phyloP scores from a whole-genome alignment of 1,140 invertebrate genomes.

The Nasonia vitripennis region DNA sequence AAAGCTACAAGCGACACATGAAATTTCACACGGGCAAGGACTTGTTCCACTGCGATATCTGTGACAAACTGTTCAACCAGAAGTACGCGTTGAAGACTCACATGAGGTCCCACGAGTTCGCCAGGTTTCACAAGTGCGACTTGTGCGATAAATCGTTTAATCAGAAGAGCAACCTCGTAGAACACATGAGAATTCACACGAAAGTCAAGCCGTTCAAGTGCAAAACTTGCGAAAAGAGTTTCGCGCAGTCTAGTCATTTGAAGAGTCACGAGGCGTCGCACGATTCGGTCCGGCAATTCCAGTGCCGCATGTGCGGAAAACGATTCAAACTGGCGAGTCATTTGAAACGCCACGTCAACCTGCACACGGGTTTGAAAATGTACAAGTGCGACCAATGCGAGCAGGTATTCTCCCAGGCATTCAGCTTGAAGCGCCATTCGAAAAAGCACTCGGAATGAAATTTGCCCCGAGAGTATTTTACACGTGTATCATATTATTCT shows the following conservation, averaged over 20 bases:
- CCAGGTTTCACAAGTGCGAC: slow-evolving; percentile 73
- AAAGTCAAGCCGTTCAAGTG: slow-evolving; percentile 76
- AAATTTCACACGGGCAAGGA: slow-evolving; percentile 67
- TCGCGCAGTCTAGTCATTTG: slow-evolving; percentile 70
- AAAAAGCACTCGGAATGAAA: slow-evolving; percentile 61
- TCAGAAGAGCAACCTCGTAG: slow-evolving; percentile 74
- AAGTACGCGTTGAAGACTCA: slow-evolving; percentile 71
- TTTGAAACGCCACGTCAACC: slow-evolving; percentile 68
- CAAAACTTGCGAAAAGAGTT: slow-evolving; percentile 71
- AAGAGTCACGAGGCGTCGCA: slow-evolving; percentile 72
- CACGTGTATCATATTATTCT: too few relatives aligned
- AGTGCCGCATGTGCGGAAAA: slow-evolving; percentile 72
- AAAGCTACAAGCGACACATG: slow-evolving; percentile 68
- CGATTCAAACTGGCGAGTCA: slow-evolving; percentile 71
- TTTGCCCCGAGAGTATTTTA: slow-evolving; percentile 41
- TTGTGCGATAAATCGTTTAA: slow-evolving; percentile 75
- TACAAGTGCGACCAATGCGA: slow-evolving; percentile 73
- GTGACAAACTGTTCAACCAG: slow-evolving; percentile 72
- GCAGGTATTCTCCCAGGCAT: slow-evolving; percentile 72
- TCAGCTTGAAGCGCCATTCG: slow-evolving; percentile 73
- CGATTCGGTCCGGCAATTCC: slow-evolving; percentile 66
- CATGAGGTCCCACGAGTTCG: slow-evolving; percentile 64
- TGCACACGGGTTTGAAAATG: slow-evolving; percentile 69
- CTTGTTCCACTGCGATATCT: slow-evolving; percentile 71
- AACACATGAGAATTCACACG: slow-evolving; percentile 75